phyloP scores from a whole-genome alignment of 2,888 invertebrate species.

The Caenorhabditis doughertyi region DNA sequence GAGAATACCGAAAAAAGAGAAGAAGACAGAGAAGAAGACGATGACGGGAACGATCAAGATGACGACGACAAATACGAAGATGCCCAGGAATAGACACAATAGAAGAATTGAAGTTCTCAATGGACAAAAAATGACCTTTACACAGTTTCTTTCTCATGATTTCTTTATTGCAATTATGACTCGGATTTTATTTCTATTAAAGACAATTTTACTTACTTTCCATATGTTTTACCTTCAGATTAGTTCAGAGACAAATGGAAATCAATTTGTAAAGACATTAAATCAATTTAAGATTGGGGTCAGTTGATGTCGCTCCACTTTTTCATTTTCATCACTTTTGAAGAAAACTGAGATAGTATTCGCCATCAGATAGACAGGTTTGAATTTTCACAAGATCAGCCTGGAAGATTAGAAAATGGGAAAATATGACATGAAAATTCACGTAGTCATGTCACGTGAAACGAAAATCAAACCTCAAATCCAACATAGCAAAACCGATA shows the following conservation, averaged over 20 bases:
- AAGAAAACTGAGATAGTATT: constrained; percentile 59
- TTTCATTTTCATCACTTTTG: not conserved
- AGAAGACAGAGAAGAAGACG: not conserved
- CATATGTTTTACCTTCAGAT: not conserved
- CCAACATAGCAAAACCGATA: constrained; percentile 53
- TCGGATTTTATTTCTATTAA: not conserved
- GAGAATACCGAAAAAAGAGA: not conserved
- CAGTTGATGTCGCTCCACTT: constrained; percentile 1
- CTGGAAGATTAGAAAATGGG: constrained; percentile 31
- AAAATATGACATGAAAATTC: too few species aligned
- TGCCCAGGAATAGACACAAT: constrained; percentile 7
- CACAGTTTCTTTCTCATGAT: not conserved
- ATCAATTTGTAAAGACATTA: constrained; percentile 7
- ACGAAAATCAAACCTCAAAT: constrained; percentile 34
- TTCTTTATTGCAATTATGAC: not conserved
- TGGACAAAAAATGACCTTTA: not conserved
- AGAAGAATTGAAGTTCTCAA: not conserved
- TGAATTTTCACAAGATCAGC: constrained; percentile 53
- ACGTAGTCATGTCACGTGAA: constrained; percentile 1
- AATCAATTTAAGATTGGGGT: constrained; percentile 28
- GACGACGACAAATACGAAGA: constrained; percentile 4
- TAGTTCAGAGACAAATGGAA: constrained; percentile 9
- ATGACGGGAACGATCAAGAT: constrained; percentile 26
- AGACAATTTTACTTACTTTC: not conserved
- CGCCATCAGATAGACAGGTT: constrained; percentile 56